Evolutionary conservation across 1,140 invertebrate species (phyloP), one percentile per base, ranked within the genome.

Genomic region (Aphelinus certus): DNA sequence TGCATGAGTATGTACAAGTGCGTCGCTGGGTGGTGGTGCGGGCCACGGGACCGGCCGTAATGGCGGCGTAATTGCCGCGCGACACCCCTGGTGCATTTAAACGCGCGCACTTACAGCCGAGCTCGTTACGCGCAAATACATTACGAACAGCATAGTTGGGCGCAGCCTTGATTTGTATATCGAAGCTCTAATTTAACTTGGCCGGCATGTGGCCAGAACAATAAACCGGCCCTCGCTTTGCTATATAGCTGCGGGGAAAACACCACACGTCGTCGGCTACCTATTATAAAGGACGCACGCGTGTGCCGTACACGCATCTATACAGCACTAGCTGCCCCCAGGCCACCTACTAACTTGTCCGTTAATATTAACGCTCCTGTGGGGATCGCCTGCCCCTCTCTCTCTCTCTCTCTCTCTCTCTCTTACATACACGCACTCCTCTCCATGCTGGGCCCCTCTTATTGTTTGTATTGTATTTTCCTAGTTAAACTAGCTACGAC

Each of bases 311-410:
- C 4, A 6, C 43, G 43, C 7, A 48, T 61, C 45, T 66, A 66
- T 81, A 74, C 79, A 68, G 45, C 61, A 63, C 74, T 79, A 10
- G 3, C 49, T 3, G 75, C 77, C 77, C 79, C 63, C 68, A 74
- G 81, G 81, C 79, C 82, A 81, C 81, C 82, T 81, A 81, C 83
- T 86, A 86, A 86, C 85, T 85, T 82, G 83, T 83, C 80, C 84
- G 83, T 86, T 86, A 86, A 86, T 86, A 86, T 86, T 86, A 83
- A 86, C 85, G 84, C 80, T 81, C 81, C 79, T 48, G 69, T 81
- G 83, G 83, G 82, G 81, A 82, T 76, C 78, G 75, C 55, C 69
- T 65, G 71, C 71, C 26, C 26, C 26, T 26, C 26, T 26, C 26
- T 26, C 26, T 26, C 26, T 26, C 26, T 26, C 26, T 26, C 26